Percentiles rank a stretch among this genome's conserved stretches.
Conservation (phyloP, 2,797 vertebrate species). For the Cossypha polioptera region DNA sequence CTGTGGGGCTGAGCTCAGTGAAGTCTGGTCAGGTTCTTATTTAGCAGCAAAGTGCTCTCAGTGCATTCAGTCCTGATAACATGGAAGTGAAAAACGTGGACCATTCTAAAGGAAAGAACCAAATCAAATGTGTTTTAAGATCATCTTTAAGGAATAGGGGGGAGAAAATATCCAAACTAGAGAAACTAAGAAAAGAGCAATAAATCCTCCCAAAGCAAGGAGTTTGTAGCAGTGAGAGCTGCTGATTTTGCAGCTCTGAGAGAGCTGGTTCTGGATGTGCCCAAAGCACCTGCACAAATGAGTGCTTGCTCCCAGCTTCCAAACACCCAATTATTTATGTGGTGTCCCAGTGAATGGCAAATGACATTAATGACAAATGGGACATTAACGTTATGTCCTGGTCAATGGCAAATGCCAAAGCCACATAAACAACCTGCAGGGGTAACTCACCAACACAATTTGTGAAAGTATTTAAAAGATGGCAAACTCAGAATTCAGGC, state of each 20-base stretch:
- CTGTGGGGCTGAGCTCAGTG: fast-evolving
- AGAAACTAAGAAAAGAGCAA: background rate
- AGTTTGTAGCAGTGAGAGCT: background rate
- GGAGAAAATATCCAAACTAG: no score
- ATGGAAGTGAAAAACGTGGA: background rate
- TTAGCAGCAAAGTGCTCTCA: background rate
- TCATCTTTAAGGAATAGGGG: background rate
- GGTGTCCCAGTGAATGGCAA: background rate
- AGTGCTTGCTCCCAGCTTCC: background rate
- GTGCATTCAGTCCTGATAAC: background rate
- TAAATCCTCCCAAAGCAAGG: background rate
- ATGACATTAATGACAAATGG: no score
- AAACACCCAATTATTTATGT: background rate
- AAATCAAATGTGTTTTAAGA: background rate
- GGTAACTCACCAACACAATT: background rate
- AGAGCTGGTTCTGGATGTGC: background rate
- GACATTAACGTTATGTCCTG: background rate
- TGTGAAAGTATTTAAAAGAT: background rate
- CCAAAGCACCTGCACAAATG: background rate
- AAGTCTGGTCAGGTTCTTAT: background rate
- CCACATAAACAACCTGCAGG: background rate
- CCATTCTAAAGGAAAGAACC: background rate
- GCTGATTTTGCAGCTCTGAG: background rate
- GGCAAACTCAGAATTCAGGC: background rate
- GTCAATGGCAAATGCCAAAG: background rate